Evolutionary conservation across 1,140 invertebrate genomes (phyloP).

Genomic region (Apis cerana): DNA sequence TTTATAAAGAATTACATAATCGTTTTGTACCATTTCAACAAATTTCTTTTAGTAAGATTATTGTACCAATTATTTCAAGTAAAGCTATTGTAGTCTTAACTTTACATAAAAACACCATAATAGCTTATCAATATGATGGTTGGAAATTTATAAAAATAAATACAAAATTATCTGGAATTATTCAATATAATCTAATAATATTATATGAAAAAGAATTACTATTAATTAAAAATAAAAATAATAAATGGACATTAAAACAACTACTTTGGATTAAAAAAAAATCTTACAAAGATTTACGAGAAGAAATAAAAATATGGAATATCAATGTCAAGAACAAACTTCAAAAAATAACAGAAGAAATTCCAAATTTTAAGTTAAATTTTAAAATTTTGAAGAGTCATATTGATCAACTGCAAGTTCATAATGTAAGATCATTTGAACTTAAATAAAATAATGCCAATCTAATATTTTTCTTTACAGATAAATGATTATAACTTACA

Average conservation of each 20-base stretch:
- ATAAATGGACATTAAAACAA: slow-evolving; percentile 55
- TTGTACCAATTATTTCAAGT: slow-evolving; percentile 36
- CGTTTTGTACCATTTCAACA: slow-evolving; percentile 79
- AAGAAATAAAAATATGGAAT: slow-evolving; percentile 63
- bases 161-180: slow-evolving; percentile 42
- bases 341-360: slow-evolving; percentile 15
- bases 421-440: slow-evolving; percentile 51
- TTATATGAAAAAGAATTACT: slow-evolving; percentile 28
- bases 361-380: slow-evolving; percentile 20
- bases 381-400: slow-evolving; percentile 51
- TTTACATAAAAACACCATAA: slow-evolving; percentile 39
- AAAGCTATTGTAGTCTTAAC: slow-evolving; percentile 52
- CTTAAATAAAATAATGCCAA: background rate
- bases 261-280: slow-evolving; percentile 51
- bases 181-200: slow-evolving; percentile 8
- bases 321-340: slow-evolving; percentile 32
- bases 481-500: slow-evolving; percentile 58
- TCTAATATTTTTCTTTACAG: slow-evolving; percentile 39
- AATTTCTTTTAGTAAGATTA: slow-evolving; percentile 48
- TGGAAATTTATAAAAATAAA: slow-evolving; percentile 74
- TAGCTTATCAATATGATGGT: slow-evolving; percentile 78
- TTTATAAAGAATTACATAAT: slow-evolving; percentile 74
- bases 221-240: slow-evolving; percentile 6
- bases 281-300: slow-evolving; percentile 49
- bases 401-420: slow-evolving; percentile 46